Base-by-base conservation (phyloP, 2,113 vertebrate genomes). In the Cinclus mexicanus region DNA sequence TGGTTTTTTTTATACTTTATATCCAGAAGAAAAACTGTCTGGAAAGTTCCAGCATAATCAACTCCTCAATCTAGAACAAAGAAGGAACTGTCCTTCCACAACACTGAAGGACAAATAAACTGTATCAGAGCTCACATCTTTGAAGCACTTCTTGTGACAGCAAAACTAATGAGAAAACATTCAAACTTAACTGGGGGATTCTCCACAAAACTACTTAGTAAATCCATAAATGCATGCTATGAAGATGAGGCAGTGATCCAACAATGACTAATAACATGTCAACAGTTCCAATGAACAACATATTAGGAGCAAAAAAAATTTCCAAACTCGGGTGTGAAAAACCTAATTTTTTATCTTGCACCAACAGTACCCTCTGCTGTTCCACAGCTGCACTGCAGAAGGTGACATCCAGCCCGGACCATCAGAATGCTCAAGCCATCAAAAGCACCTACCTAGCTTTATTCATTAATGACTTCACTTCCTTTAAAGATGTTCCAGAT, bases 321-420 rank as follows among this genome's bases (percentile, higher is more conserved):
- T 35, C 11, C 53, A 70, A 69, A 17, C 37, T 85, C 23, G 0
- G 0, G 0, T 23, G 37, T 52, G 55, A 82, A 68, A 87, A 83
- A 19, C 6, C 10, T 37, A 2, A 3, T 11, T 42, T 68, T 80
- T 46, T 53, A 61, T 89, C 89, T 94, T 70, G 61, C 64, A 79
- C 15, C 96, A 96, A 96, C 74, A 97, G 87, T 89, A 94, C 96
- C 96, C 96, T 97, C 96, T 97, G 59, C 87, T 77, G 96, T 85
- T 47, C 64, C 11, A 81, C 72, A 81, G 61, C 52, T 52, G 90
- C 83, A 93, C 29, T 93, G 91, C 96, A 67, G 2, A 67, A 70
- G 29, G 33, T 15, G 44, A 93, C 64, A n/a, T 44, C 35, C 63
- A 74, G 64, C 50, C 25, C 61, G 42, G 70, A 75, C 61, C 31